phyloP scores from a whole-genome alignment of 2,888 invertebrate genomes.

The Himalopsyche anomala region DNA sequence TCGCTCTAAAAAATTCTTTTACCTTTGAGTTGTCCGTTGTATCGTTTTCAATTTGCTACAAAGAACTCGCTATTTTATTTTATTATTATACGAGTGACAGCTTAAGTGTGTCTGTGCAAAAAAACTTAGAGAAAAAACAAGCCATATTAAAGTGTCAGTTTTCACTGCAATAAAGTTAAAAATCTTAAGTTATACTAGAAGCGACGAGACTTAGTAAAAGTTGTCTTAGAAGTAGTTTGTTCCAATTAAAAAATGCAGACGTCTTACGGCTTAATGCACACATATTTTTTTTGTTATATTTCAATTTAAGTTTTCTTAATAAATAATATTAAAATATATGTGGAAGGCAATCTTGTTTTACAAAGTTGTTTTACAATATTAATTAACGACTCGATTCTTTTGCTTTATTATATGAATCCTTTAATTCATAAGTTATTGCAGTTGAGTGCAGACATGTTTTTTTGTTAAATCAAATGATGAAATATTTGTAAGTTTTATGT shows the following conservation, averaged over 20 bases:
- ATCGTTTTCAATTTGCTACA: constrained; percentile 44
- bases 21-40: neutral
- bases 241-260: neutral
- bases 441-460: too few species aligned
- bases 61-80: neutral
- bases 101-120: neutral
- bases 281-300: too few species aligned
- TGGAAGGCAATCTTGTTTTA: too few species aligned
- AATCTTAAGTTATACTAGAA: neutral
- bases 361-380: too few species aligned
- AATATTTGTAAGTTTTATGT: too few species aligned
- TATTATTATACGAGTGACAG: constrained; percentile 26
- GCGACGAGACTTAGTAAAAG: neutral
- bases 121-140: neutral
- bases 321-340: too few species aligned
- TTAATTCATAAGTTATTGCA: too few species aligned
- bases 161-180: neutral
- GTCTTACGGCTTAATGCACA: neutral
- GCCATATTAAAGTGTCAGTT: neutral
- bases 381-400: too few species aligned
- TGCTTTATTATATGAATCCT: too few species aligned
- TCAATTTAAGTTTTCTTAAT: too few species aligned
- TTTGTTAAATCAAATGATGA: too few species aligned
- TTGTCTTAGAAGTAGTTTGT: neutral
- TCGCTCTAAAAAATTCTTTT: neutral